These are phyloP conservation scores for Nothoprocta perdicaria DNA, from an alignment of 2,113 vertebrate species.

Conservation along the genomic window DNA sequence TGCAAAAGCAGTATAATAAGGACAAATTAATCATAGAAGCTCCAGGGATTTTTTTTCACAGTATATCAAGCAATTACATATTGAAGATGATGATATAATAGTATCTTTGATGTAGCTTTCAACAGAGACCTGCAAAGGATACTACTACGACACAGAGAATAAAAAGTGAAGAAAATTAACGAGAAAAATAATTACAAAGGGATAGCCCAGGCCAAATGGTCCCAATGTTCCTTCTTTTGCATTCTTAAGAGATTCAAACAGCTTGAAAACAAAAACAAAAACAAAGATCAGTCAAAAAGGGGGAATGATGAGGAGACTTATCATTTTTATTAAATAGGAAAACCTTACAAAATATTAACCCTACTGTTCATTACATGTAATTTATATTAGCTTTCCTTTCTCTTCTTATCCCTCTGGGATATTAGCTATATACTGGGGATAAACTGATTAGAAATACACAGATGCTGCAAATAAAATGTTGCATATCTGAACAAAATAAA, in stretches of 20 bases:
- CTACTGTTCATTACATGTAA: not conserved
- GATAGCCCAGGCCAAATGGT: not conserved
- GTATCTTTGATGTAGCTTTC: constrained; percentile 10
- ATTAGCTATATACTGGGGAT: not conserved
- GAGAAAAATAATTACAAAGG: not conserved
- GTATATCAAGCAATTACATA: constrained; percentile 4
- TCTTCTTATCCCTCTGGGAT: not conserved
- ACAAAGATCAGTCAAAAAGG: not conserved
- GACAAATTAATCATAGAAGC: constrained; percentile 1
- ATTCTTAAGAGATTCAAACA: not conserved
- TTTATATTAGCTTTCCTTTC: not conserved
- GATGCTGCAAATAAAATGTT: constrained; percentile 60
- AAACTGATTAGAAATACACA: constrained; percentile 67
- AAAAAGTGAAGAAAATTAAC: not conserved
- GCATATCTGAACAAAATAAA: constrained; percentile 49
- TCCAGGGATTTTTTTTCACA: constrained; percentile 48
- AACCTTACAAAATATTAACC: not conserved
- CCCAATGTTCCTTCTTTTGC: not conserved
- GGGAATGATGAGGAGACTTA: not conserved
- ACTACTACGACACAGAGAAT: not conserved
- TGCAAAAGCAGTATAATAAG: constrained; percentile 30
- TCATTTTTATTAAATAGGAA: not conserved
- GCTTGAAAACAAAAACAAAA: not conserved
- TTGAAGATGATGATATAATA: constrained; percentile 29
- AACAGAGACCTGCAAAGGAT: not conserved